A percentile compares a stretch with the other conserved stretches of the same genome.
These are phyloP conservation scores for Caenorhabditis sulstoni DNA, from an alignment of 2,888 invertebrate species.

Conservation along the genomic window DNA sequence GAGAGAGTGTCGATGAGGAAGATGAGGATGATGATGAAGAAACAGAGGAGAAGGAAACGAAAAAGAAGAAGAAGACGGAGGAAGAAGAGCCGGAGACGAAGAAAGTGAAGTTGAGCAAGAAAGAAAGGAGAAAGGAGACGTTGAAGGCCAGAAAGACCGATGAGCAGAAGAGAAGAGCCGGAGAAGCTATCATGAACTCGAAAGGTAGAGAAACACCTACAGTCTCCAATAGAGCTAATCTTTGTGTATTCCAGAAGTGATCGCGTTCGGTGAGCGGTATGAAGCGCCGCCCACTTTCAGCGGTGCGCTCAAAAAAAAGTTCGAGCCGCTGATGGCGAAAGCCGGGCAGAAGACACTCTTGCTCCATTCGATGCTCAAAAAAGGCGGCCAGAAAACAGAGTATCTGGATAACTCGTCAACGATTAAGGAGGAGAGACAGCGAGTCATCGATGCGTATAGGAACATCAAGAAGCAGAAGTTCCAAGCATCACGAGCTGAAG, in stretches of 20 bases:
- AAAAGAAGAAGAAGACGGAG: conserved; percentile 7
- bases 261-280: conserved; percentile 75
- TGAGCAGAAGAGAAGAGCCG: conserved; percentile 34
- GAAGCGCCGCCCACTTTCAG: conserved; percentile 75
- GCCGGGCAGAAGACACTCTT: conserved; percentile 74
- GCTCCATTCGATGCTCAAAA: conserved; percentile 69
- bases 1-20: conserved; percentile 21
- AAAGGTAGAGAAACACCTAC: too few species aligned
- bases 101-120: conserved; percentile 38
- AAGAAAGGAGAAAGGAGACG: conserved; percentile 50
- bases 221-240: too few species aligned
- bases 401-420: conserved; percentile 50
- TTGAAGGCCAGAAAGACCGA: conserved; percentile 44
- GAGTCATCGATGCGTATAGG: conserved; percentile 74
- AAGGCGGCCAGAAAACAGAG: conserved; percentile 46
- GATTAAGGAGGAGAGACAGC: conserved; percentile 65
- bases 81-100: conserved; percentile 26
- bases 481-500: background rate
- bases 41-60: conserved; percentile 7
- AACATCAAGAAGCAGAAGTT: conserved; percentile 66
- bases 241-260: conserved; percentile 67
- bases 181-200: conserved; percentile 48
- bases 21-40: conserved; percentile 36
- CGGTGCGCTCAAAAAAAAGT: conserved; percentile 64
- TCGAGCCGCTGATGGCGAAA: conserved; percentile 69